These are phyloP conservation scores for Homarus americanus DNA, from an alignment of 1,140 invertebrate species.

Conservation along the genomic window DNA sequence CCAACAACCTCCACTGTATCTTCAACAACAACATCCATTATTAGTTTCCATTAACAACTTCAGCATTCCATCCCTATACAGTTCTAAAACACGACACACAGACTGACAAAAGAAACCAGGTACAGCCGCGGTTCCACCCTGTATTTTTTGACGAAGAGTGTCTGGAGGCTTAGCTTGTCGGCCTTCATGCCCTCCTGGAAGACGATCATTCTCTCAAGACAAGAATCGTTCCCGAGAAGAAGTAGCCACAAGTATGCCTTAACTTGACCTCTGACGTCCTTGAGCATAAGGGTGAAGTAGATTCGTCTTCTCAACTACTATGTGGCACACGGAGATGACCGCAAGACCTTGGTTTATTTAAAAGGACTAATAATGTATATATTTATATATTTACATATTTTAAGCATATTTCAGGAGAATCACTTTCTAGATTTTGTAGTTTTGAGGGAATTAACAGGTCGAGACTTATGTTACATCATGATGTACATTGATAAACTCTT, in stretches of 20 bases:
- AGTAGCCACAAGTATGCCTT: slow-evolving; percentile 42
- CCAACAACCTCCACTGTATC: not conserved
- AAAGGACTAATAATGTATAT: slow-evolving; percentile 67
- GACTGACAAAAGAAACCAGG: slow-evolving; percentile 9
- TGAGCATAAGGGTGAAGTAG: slow-evolving; percentile 58
- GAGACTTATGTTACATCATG: slow-evolving; percentile 63
- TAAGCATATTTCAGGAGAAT: slow-evolving; percentile 62
- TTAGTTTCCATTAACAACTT: not conserved
- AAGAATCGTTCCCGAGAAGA: slow-evolving; percentile 42
- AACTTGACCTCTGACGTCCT: slow-evolving; percentile 59
- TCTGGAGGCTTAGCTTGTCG: slow-evolving; percentile 28
- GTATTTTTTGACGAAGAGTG: slow-evolving; percentile 50
- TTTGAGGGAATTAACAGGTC: slow-evolving; percentile 49
- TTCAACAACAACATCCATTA: not conserved
- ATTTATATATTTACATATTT: slow-evolving; percentile 70
- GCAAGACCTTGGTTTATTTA: slow-evolving; percentile 52
- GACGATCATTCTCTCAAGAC: slow-evolving; percentile 24
- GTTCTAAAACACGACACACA: not conserved
- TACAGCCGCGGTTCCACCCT: slow-evolving; percentile 52
- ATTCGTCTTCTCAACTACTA: slow-evolving; percentile 16
- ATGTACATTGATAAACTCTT: slow-evolving; percentile 56
- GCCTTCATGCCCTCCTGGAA: slow-evolving; percentile 26
- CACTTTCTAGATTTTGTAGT: slow-evolving; percentile 56
- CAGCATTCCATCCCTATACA: not conserved
- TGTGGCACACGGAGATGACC: slow-evolving; percentile 33